Conservation (phyloP, 2,888 invertebrate species). For the Drosophila monieri region DNA sequence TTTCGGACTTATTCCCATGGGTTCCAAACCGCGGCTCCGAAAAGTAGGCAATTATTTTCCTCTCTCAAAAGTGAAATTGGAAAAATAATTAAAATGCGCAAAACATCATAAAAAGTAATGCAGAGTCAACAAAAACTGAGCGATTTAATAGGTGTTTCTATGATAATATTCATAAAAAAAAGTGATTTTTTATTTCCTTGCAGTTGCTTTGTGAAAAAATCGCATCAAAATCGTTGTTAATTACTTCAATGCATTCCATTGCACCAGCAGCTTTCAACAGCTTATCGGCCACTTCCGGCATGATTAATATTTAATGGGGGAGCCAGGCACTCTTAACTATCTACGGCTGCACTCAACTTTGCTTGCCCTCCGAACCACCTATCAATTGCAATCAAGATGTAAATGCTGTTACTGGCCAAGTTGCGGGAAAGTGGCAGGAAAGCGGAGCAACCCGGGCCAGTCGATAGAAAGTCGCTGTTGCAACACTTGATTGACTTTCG, state of each 20-base stretch:
- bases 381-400: conserved; percentile 72
- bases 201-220: too few relatives aligned
- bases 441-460: conserved; percentile 40
- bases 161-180: too few relatives aligned
- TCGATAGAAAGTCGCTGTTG: conserved; percentile 47
- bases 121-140: too few relatives aligned
- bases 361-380: conserved; percentile 34
- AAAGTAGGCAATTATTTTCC: conserved; percentile 71
- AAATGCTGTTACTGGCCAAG: conserved; percentile 51
- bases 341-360: conserved; percentile 3
- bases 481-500: conserved; percentile 78
- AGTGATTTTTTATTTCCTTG: too few relatives aligned
- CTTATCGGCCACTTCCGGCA: conserved; percentile 18
- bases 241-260: conserved; percentile 8
- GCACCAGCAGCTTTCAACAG: conserved; percentile 16
- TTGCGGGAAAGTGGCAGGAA: conserved; percentile 17
- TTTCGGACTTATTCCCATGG: conserved; percentile 27
- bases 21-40: conserved; percentile 23
- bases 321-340: conserved; percentile 28
- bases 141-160: too few relatives aligned
- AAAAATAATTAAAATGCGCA: not conserved
- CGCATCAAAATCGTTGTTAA: conserved; percentile 5
- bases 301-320: conserved; percentile 40
- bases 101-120: not conserved
- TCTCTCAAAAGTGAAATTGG: conserved; percentile 23